These are phyloP conservation scores for Cepaea hortensis DNA, from an alignment of 2,888 invertebrate genomes.

Conservation along the genomic window DNA sequence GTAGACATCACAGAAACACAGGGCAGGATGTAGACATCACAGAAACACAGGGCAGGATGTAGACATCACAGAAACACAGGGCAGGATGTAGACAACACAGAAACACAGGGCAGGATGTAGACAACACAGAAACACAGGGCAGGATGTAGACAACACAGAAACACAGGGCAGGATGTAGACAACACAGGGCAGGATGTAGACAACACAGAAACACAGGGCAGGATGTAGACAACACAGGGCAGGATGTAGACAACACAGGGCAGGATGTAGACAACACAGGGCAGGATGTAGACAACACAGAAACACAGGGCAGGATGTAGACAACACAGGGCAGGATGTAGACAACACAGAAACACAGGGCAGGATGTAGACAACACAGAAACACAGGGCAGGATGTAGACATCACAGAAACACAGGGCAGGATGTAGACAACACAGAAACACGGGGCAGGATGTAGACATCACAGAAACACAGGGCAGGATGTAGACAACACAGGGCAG, in stretches of 20 bases:
- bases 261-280: no score
- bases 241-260: not conserved
- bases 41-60: no score
- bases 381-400: not conserved
- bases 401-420: not conserved
- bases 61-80: not conserved
- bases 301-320: no score
- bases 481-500: no score
- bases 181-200: no score
- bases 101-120: not conserved
- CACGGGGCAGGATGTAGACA: not conserved
- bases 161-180: no score
- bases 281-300: not conserved
- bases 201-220: not conserved
- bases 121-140: not conserved
- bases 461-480: no score
- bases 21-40: not conserved
- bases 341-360: not conserved
- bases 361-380: not conserved
- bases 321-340: no score
- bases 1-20: not conserved
- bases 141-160: not conserved
- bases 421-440: not conserved
- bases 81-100: not conserved
- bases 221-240: not conserved